phyloP scores from a whole-genome alignment of 92 coral and sea anemone genomes.

The Desmophyllum pertusum region DNA sequence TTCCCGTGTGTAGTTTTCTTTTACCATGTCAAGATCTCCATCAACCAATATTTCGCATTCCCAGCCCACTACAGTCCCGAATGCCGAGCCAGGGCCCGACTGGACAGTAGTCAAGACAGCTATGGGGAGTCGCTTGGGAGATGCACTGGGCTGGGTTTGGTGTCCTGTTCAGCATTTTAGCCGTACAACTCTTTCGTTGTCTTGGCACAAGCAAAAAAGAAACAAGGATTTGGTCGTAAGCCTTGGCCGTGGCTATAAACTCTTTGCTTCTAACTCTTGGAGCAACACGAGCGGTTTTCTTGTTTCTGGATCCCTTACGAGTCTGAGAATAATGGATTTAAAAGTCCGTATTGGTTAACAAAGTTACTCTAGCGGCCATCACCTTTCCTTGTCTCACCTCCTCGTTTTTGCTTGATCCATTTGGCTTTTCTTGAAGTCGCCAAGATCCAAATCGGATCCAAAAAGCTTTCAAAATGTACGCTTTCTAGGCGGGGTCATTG shows the following conservation, averaged over 20 bases:
- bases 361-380: slow-evolving; percentile 55
- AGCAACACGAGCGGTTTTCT: slow-evolving; percentile 58
- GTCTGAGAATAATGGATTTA: slow-evolving; percentile 58
- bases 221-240: slow-evolving; percentile 46
- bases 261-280: slow-evolving; percentile 61
- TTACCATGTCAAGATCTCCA: neutral
- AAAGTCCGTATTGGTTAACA: slow-evolving; percentile 34
- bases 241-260: slow-evolving; percentile 58
- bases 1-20: neutral
- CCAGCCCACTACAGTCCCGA: neutral
- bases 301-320: slow-evolving; percentile 74
- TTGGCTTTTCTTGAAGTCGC: slow-evolving; percentile 77
- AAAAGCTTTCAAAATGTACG: slow-evolving; percentile 56
- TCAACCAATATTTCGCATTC: neutral
- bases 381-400: slow-evolving; percentile 79
- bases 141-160: slow-evolving; percentile 87
- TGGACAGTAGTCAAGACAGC: slow-evolving; percentile 77
- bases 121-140: slow-evolving; percentile 87
- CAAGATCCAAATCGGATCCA: slow-evolving; percentile 50
- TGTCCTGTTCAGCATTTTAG: slow-evolving; percentile 56
- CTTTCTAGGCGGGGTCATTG: slow-evolving; percentile 59
- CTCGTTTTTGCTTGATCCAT: slow-evolving; percentile 73
- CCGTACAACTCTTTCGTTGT: slow-evolving; percentile 63
- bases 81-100: slow-evolving; percentile 85
- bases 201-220: slow-evolving; percentile 31